Conservation (phyloP, 2,888 invertebrate species). For the Drepana falcataria region DNA sequence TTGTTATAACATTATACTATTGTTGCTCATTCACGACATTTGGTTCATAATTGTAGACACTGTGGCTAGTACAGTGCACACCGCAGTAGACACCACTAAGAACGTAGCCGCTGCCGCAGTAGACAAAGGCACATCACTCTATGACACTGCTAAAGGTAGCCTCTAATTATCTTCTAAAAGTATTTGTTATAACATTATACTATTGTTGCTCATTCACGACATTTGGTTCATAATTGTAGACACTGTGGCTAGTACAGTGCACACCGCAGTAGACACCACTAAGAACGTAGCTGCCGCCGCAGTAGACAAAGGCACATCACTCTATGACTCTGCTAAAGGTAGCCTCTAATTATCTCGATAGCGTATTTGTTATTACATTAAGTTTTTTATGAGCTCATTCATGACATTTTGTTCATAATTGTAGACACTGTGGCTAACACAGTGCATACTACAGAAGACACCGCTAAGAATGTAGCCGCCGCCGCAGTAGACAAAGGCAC, state of each 20-base stretch:
- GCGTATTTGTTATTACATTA: too few species aligned
- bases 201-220: too few species aligned
- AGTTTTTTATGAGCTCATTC: too few species aligned
- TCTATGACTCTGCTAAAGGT: slow-evolving; percentile 13
- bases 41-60: slow-evolving; percentile 9
- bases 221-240: slow-evolving; percentile 12
- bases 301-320: slow-evolving; percentile 24
- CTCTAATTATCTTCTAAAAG: not conserved
- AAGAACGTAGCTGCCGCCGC: slow-evolving; percentile 27
- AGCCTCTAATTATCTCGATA: too few species aligned
- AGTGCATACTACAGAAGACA: slow-evolving; percentile 21
- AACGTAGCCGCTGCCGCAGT: slow-evolving; percentile 27
- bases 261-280: slow-evolving; percentile 22
- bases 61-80: slow-evolving; percentile 28
- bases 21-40: too few species aligned
- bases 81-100: slow-evolving; percentile 39
- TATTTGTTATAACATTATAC: too few species aligned
- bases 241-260: slow-evolving; percentile 20
- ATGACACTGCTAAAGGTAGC: slow-evolving; percentile 19
- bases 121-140: slow-evolving; percentile 21
- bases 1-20: not conserved
- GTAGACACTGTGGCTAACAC: slow-evolving; percentile 25
- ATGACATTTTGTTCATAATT: slow-evolving; percentile 1
- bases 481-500: slow-evolving; percentile 27
- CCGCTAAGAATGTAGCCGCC: slow-evolving; percentile 24